Evolutionary conservation across 2,888 invertebrate species (phyloP).

Genomic region (Synanthedon formicaeformis): DNA sequence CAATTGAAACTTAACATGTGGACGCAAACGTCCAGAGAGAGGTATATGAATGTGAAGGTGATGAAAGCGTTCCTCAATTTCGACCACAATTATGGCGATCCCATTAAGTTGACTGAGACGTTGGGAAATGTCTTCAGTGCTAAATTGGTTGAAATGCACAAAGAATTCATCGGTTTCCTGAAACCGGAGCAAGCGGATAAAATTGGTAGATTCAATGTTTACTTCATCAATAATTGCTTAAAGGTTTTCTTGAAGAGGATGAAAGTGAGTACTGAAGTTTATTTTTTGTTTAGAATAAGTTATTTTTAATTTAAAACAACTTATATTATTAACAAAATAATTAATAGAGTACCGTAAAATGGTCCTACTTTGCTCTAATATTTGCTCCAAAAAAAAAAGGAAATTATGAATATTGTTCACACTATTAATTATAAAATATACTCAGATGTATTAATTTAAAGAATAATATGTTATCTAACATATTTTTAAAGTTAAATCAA

Average conservation of each 20-base stretch:
- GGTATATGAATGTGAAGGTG: conserved; percentile 20
- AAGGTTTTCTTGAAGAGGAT: conserved; percentile 32
- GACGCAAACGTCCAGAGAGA: conserved; percentile 13
- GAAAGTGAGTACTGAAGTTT: conserved; percentile 24
- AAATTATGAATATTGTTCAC: too few relatives aligned
- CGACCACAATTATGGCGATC: conserved; percentile 20
- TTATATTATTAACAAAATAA: too few relatives aligned
- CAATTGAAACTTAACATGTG: conserved; percentile 30
- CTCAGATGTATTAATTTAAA: too few relatives aligned
- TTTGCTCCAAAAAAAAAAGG: too few relatives aligned
- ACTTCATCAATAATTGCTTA: conserved; percentile 36
- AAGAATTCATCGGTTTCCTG: conserved; percentile 46
- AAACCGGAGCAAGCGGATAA: conserved; percentile 46
- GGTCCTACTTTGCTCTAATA: too few relatives aligned
- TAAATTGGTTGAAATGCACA: conserved; percentile 35
- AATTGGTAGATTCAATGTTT: conserved; percentile 34
- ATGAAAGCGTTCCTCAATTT: conserved; percentile 24
- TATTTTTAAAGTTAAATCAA: too few relatives aligned
- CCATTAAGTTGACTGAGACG: conserved; percentile 18
- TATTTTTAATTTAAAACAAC: too few relatives aligned
- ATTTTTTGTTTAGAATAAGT: too few relatives aligned
- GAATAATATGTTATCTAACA: too few relatives aligned
- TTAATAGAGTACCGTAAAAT: too few relatives aligned
- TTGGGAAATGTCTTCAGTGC: conserved; percentile 20
- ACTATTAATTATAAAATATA: too few relatives aligned